These are phyloP conservation scores for Lysiphlebus fabarum DNA, from an alignment of 1,140 invertebrate genomes.

Conservation along the genomic window DNA sequence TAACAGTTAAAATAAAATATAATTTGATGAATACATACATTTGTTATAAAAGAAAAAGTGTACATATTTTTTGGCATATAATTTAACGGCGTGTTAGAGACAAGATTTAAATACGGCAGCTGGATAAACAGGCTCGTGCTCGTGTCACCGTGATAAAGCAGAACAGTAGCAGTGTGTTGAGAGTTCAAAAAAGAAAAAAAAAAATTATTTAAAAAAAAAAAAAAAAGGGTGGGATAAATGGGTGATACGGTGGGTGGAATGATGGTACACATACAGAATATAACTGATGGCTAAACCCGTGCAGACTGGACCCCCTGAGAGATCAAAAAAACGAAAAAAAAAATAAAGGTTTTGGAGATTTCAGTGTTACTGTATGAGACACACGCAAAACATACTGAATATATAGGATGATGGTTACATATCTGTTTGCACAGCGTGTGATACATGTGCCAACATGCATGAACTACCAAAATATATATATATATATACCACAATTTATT, in stretches of 20 bases:
- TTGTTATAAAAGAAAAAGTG: slow-evolving; percentile 15
- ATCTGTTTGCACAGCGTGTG: slow-evolving; percentile 50
- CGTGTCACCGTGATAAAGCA: slow-evolving; percentile 21
- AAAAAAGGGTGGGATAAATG: slow-evolving; percentile 22
- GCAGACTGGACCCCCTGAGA: slow-evolving; percentile 20
- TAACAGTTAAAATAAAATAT: not conserved
- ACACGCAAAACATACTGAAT: not conserved
- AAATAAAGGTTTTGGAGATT: slow-evolving; percentile 27
- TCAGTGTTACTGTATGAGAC: not conserved
- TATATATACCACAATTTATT: no score
- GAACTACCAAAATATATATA: not conserved
- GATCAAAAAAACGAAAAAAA: slow-evolving; percentile 21
- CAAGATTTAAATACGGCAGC: slow-evolving; percentile 55
- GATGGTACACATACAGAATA: not conserved
- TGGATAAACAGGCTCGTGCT: slow-evolving; percentile 50
- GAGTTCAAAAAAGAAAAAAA: slow-evolving; percentile 26
- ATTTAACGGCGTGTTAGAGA: slow-evolving; percentile 55
- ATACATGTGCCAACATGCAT: slow-evolving; percentile 48
- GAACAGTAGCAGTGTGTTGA: slow-evolving; percentile 23
- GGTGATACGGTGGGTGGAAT: slow-evolving; percentile 18
- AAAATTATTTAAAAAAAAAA: slow-evolving; percentile 10
- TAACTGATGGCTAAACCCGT: slow-evolving; percentile 13
- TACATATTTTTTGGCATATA: slow-evolving; percentile 58
- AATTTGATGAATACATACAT: not conserved
- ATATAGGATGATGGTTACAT: slow-evolving; percentile 7